These are phyloP conservation scores for Arctia plantaginis DNA, from an alignment of 2,888 invertebrate genomes.

Conservation along the genomic window DNA sequence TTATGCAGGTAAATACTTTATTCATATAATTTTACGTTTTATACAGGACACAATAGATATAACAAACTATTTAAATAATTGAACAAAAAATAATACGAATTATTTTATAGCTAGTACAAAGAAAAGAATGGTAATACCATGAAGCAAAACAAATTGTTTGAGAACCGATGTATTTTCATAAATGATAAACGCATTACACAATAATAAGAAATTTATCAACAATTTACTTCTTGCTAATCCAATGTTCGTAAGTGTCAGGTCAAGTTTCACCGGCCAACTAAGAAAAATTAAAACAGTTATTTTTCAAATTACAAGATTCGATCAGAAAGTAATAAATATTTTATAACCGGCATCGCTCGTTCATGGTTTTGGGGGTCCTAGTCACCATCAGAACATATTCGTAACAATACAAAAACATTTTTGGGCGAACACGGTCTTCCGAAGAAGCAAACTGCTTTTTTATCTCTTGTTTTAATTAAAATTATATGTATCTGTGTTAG, in stretches of 20 bases:
- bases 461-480: background rate
- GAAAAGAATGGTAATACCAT: too few relatives aligned
- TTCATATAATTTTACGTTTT: background rate
- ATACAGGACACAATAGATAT: background rate
- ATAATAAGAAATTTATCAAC: background rate
- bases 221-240: too few relatives aligned
- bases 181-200: background rate
- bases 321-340: background rate
- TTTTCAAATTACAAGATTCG: too few relatives aligned
- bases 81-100: too few relatives aligned
- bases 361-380: background rate
- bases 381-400: too few relatives aligned
- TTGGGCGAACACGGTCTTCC: background rate
- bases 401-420: background rate
- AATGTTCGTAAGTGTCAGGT: background rate
- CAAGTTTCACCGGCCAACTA: too few relatives aligned
- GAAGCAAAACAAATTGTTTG: too few relatives aligned
- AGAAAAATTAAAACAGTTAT: too few relatives aligned
- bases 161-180: background rate
- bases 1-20: slow-evolving; percentile 72
- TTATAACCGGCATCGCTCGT: background rate
- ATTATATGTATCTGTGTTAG: background rate
- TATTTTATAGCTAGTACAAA: background rate
- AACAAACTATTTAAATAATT: background rate
- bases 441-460: background rate